phyloP scores from a whole-genome alignment of 2,888 invertebrate species.

The Hemistola chrysoprasaria region DNA sequence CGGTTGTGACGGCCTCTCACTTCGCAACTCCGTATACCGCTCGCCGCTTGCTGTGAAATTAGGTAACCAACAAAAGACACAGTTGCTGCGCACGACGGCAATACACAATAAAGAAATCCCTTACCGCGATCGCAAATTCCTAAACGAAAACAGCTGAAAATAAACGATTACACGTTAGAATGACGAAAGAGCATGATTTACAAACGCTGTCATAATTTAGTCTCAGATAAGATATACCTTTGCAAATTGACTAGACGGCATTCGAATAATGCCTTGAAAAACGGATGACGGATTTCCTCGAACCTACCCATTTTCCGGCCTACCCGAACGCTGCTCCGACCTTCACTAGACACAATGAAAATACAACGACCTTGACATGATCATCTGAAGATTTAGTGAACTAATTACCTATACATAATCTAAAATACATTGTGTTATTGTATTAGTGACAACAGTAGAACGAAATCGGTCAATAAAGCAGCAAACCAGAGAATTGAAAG shows the following conservation, averaged over 20 bases:
- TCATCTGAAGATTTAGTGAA: constrained; percentile 67
- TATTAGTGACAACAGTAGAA: constrained; percentile 61
- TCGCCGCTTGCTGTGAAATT: constrained; percentile 73
- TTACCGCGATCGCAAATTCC: constrained; percentile 42
- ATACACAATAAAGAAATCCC: constrained; percentile 63
- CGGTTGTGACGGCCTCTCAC: constrained; percentile 80
- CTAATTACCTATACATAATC: constrained; percentile 69
- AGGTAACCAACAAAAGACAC: constrained; percentile 77
- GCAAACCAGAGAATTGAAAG: constrained; percentile 59
- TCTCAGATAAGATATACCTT: constrained; percentile 41
- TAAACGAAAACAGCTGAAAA: constrained; percentile 47
- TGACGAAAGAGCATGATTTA: constrained; percentile 49
- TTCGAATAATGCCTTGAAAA: constrained; percentile 71
- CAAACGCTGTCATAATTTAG: constrained; percentile 37
- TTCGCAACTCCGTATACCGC: constrained; percentile 75
- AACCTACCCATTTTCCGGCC: constrained; percentile 69
- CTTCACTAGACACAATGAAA: constrained; percentile 78
- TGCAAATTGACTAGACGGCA: constrained; percentile 47
- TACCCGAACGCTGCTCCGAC: constrained; percentile 64
- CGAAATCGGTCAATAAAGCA: constrained; percentile 51
- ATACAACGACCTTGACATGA: constrained; percentile 75
- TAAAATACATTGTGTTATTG: constrained; percentile 62
- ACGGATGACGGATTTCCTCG: constrained; percentile 76
- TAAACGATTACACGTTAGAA: constrained; percentile 34
- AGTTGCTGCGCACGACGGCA: constrained; percentile 59